Evolutionary conservation across 2,797 vertebrate genomes (phyloP), one percentile per base, ranked within the genome.

Genomic region (Vespertilio murinus): DNA sequence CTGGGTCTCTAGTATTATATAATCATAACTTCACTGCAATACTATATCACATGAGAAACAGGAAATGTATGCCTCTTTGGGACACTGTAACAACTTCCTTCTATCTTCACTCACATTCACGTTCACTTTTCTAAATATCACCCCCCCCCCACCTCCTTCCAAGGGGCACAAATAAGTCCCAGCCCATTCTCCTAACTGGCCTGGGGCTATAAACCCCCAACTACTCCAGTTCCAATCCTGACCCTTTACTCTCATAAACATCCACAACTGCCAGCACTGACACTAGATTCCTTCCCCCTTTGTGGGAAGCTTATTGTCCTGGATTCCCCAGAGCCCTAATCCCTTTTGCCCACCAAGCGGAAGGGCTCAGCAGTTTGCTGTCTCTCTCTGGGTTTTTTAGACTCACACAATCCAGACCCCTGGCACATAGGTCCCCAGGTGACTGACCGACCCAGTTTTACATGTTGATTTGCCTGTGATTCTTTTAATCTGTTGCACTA

Each of bases 401-500:
- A n/a, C 59, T 61, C 40, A 61, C 70, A 71, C 69, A 75, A 67
- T 70, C 56, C 71, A 90, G 70, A 92, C 59, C 79, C 92, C 88
- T 59, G 77, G 33, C 75, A 92, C 38, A 92, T 0, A 0, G 45
- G 67, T 54, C 89, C 96, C 91, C 79, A 82, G 38, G 54, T 33
- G 65, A 95, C 47, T 2, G 33, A 74, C 75, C 94, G 88, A 78
- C 90, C 90, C 84, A 61, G 35, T 95, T 95, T 92, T 87, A 82
- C 42, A 95, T 73, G 77, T 35, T 90, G 89, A 88, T 81, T 84
- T 93, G 77, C 88, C 78, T 85, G 87, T 35, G n/a, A 80, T 91
- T 93, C 30, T 93, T 52, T 67, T 67, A 95, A 95, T 97, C 22
- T 83, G 52, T 54, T 94, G 67, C 84, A 83, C 95, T 93, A 91